These are phyloP conservation scores for Podarcis raffonei DNA, from an alignment of 2,113 vertebrate species.

Conservation along the genomic window DNA sequence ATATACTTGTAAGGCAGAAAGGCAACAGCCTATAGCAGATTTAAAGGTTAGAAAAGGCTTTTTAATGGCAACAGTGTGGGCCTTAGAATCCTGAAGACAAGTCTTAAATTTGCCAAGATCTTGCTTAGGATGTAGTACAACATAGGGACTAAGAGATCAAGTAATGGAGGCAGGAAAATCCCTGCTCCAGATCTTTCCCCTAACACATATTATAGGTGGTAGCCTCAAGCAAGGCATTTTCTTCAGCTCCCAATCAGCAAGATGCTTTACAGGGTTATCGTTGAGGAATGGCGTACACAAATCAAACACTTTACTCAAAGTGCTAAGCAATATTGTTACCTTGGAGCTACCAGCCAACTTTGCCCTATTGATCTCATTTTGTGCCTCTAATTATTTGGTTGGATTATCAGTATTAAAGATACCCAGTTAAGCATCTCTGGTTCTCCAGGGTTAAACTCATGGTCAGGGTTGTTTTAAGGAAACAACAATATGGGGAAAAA, in stretches of 20 bases:
- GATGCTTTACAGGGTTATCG: neutral
- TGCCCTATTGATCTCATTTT: neutral
- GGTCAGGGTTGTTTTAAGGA: neutral
- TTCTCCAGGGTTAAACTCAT: too few relatives aligned
- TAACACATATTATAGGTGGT: neutral
- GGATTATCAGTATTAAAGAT: neutral
- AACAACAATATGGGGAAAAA: neutral
- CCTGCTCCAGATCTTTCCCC: neutral
- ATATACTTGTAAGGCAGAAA: neutral
- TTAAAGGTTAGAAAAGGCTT: neutral
- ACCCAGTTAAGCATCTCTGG: neutral
- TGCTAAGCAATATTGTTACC: neutral
- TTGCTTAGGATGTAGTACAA: neutral
- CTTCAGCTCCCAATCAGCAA: neutral
- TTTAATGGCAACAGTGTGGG: neutral
- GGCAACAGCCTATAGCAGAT: neutral
- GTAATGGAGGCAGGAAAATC: neutral
- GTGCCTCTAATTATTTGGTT: neutral
- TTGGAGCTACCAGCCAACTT: neutral
- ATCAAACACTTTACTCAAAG: neutral
- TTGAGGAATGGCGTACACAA: neutral
- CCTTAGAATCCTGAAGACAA: neutral
- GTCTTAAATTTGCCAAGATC: neutral
- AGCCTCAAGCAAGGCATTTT: neutral
- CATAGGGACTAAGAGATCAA: neutral